Conservation (phyloP, 2,113 vertebrate genomes). For the Benitochromis conjunctus region DNA sequence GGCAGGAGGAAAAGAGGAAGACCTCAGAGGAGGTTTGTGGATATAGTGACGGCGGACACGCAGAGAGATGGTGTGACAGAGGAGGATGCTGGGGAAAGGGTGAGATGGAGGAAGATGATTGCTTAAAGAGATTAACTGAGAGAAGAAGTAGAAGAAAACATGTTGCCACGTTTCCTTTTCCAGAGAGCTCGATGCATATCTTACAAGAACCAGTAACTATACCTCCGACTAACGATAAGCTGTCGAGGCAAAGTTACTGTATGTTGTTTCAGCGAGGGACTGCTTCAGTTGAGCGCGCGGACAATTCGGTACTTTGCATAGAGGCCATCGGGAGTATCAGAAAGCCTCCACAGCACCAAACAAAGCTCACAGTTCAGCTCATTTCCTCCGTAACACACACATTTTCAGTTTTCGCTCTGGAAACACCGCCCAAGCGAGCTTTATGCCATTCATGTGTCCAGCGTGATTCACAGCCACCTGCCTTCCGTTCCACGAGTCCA, state of each 20-base stretch:
- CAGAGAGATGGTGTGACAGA: not conserved
- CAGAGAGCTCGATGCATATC: not conserved
- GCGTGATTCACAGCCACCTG: constrained; percentile 40
- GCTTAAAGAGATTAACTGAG: not conserved
- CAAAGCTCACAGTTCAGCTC: not conserved
- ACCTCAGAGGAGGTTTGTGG: not conserved
- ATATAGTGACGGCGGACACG: not conserved
- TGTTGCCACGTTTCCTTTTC: not conserved
- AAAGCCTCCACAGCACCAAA: not conserved
- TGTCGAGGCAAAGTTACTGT: not conserved
- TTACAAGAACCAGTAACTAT: not conserved
- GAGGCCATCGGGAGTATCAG: not conserved
- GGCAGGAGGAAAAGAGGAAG: not conserved
- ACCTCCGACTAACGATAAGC: not conserved
- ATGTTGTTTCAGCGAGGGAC: not conserved
- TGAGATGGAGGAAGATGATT: not conserved
- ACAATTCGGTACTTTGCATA: not conserved
- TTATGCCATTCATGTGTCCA: not conserved
- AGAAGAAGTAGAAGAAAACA: not conserved
- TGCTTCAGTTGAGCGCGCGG: fast-evolving
- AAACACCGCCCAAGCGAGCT: constrained; percentile 22
- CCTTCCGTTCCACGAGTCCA: constrained; percentile 25
- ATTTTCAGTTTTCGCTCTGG: constrained; percentile 23
- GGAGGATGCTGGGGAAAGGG: not conserved
- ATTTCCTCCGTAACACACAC: constrained; percentile 10